Evolutionary conservation across 2,888 invertebrate species (phyloP).

Genomic region (Drosophila aldrichi): DNA sequence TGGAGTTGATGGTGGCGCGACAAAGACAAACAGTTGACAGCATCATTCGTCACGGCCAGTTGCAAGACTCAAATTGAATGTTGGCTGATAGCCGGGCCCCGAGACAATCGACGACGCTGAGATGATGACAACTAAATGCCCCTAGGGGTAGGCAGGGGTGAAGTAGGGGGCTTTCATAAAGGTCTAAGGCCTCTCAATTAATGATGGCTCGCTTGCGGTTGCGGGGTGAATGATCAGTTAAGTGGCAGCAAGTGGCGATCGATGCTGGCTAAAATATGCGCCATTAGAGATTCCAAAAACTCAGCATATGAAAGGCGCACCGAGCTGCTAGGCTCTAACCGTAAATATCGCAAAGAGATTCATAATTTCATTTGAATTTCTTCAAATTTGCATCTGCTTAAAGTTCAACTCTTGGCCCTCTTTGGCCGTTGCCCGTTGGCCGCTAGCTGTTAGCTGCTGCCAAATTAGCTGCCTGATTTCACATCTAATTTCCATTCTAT

Average conservation of each 20-base stretch:
- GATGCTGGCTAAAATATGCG: conserved; percentile 20
- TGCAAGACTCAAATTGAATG: conserved; percentile 17
- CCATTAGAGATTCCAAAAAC: conserved; percentile 21
- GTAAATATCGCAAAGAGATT: conserved; percentile 45
- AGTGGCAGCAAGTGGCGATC: conserved; percentile 58
- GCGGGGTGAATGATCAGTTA: conserved; percentile 75
- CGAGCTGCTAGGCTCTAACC: conserved; percentile 24
- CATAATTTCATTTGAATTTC: conserved; percentile 50
- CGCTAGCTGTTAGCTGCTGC: conserved; percentile 23
- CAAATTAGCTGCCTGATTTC: conserved; percentile 53
- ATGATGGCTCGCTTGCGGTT: conserved; percentile 43
- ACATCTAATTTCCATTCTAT: conserved; percentile 60
- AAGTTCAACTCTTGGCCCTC: conserved; percentile 44
- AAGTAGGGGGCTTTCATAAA: no score
- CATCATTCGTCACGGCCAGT: conserved; percentile 59
- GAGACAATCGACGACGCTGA: not conserved
- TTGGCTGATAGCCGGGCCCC: conserved; percentile 2
- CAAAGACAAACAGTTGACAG: conserved; percentile 60
- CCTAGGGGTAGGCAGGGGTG: conserved; percentile 1
- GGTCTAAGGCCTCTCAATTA: conserved; percentile 42
- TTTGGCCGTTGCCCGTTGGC: conserved; percentile 21
- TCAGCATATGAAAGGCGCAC: not conserved
- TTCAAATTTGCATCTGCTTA: conserved; percentile 50
- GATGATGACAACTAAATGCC: conserved; percentile 39
- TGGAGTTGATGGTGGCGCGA: conserved; percentile 5